Conservation (phyloP, 2,888 invertebrate genomes). For the Noctua comes region DNA sequence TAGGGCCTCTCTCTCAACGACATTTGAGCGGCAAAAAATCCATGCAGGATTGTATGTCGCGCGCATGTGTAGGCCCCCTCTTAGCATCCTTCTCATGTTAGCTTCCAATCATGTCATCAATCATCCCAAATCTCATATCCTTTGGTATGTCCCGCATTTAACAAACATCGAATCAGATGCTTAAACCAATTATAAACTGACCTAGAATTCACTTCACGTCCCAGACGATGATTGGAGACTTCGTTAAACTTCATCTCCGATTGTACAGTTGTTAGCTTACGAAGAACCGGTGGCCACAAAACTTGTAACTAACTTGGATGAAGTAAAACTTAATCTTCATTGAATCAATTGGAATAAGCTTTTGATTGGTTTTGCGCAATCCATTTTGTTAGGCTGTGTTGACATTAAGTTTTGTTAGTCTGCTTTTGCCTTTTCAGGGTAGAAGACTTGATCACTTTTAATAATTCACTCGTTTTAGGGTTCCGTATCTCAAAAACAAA, state of each 20-base stretch:
- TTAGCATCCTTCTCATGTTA: not conserved
- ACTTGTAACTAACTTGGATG: conserved; percentile 35
- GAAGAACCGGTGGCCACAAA: conserved; percentile 12
- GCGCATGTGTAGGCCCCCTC: not conserved
- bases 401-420: not conserved
- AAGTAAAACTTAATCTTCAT: conserved; percentile 36
- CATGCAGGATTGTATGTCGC: not conserved
- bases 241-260: conserved; percentile 34
- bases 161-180: not conserved
- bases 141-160: too few species aligned
- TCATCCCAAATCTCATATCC: not conserved
- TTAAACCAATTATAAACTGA: conserved; percentile 15
- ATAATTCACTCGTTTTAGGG: not conserved
- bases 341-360: conserved; percentile 45
- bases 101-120: not conserved
- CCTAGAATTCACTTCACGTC: conserved; percentile 22
- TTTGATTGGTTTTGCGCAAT: conserved; percentile 40
- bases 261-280: conserved; percentile 43
- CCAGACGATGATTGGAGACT: not conserved
- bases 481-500: too few species aligned
- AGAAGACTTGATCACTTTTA: not conserved
- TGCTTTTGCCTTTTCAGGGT: not conserved
- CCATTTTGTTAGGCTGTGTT: conserved; percentile 17
- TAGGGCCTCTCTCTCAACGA: not conserved
- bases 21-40: not conserved